These are phyloP conservation scores for Chesias legatella DNA, from an alignment of 2,888 invertebrate genomes.

Conservation along the genomic window DNA sequence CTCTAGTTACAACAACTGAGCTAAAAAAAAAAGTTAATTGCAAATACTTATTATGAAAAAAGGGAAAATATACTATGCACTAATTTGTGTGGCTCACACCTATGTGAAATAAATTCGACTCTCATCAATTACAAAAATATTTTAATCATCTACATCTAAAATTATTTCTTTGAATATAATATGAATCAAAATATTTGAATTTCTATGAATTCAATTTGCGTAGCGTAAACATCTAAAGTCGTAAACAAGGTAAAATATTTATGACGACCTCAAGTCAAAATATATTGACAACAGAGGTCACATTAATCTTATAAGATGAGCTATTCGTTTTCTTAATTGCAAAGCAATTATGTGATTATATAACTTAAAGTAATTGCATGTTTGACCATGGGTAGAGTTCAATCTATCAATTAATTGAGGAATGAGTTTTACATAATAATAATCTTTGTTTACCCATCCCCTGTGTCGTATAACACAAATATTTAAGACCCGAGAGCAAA, in stretches of 20 bases:
- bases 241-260: slow-evolving; percentile 7
- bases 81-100: no score
- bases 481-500: no score
- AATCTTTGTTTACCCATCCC: no score
- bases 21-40: no score
- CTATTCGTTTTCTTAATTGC: slow-evolving; percentile 13
- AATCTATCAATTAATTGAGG: no score
- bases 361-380: slow-evolving; percentile 6
- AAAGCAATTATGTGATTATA: slow-evolving; percentile 12
- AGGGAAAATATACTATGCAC: no score
- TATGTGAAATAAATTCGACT: no score
- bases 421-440: no score
- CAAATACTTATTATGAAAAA: no score
- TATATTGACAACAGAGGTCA: slow-evolving; percentile 24
- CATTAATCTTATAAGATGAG: slow-evolving; percentile 5
- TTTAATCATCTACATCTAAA: slow-evolving; percentile 1
- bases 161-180: slow-evolving; percentile 6
- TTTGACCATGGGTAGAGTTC: slow-evolving; percentile 7
- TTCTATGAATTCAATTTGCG: slow-evolving; percentile 4
- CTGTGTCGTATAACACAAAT: no score
- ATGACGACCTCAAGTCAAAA: slow-evolving; percentile 16
- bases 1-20: no score
- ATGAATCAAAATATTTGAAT: slow-evolving; percentile 9
- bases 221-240: slow-evolving; percentile 10
- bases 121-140: background rate